Evolutionary conservation across 2,888 invertebrate species (phyloP).

Genomic region (Acleris holmiana): DNA sequence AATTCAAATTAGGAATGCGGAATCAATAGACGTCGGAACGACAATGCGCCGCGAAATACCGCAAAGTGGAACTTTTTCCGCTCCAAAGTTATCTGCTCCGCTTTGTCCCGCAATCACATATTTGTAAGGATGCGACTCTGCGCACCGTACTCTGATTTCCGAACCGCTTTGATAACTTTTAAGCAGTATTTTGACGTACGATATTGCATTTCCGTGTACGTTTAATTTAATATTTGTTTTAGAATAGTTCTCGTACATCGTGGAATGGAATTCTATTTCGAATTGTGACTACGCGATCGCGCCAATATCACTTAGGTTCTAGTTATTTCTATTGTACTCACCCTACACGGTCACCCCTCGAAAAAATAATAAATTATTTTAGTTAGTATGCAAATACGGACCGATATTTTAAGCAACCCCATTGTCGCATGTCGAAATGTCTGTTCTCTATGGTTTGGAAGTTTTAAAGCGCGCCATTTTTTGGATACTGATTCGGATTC

Average conservation of each 20-base stretch:
- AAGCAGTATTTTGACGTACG: conserved; percentile 74
- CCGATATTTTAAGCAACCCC: conserved; percentile 82
- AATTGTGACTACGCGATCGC: conserved; percentile 55
- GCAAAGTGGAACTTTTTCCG: conserved; percentile 73
- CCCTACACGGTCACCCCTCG: conserved; percentile 77
- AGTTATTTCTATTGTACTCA: conserved; percentile 78
- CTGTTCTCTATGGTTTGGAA: conserved; percentile 72
- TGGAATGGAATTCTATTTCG: conserved; percentile 53
- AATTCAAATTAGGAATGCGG: conserved; percentile 49
- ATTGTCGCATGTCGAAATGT: conserved; percentile 70
- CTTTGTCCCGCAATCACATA: conserved; percentile 79
- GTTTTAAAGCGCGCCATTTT: conserved; percentile 38
- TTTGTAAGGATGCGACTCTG: conserved; percentile 80
- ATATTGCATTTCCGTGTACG: conserved; percentile 78
- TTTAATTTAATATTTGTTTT: conserved; percentile 74
- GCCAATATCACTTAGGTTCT: conserved; percentile 81
- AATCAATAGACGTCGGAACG: conserved; percentile 51
- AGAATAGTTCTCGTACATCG: conserved; percentile 53
- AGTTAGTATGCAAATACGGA: conserved; percentile 84
- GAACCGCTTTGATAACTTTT: conserved; percentile 82
- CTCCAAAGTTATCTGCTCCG: conserved; percentile 64
- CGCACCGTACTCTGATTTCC: conserved; percentile 77
- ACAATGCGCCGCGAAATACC: conserved; percentile 43
- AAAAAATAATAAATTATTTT: conserved; percentile 85
- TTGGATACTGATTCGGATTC: conserved; percentile 29